phyloP scores from a whole-genome alignment of 2,888 invertebrate genomes.

The Drosophila incognita region DNA sequence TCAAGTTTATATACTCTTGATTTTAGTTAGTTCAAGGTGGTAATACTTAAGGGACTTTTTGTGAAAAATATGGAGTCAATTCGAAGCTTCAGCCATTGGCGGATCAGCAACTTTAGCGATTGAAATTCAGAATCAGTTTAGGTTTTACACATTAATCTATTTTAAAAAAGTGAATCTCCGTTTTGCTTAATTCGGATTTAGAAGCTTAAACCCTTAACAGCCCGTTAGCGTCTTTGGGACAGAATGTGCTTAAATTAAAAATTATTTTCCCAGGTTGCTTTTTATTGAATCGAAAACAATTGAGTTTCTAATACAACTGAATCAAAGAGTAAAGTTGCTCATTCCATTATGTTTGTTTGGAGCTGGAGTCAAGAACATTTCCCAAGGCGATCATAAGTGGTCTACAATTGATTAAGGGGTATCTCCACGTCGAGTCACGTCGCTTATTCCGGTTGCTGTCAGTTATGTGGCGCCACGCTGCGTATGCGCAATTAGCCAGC shows the following conservation, averaged over 20 bases:
- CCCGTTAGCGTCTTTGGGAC: neutral
- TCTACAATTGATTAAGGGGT: neutral
- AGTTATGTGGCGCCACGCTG: constrained; percentile 62
- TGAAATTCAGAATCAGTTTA: neutral
- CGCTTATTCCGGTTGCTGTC: neutral
- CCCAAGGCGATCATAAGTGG: too few relatives aligned
- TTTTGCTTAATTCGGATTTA: neutral
- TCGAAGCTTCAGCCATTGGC: too few relatives aligned
- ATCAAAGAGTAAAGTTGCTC: neutral
- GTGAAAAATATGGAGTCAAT: too few relatives aligned
- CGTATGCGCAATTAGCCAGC: constrained; percentile 73
- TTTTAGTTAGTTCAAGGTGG: neutral
- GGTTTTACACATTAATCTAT: too few relatives aligned
- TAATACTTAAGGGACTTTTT: neutral
- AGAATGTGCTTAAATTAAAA: neutral
- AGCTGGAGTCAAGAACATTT: neutral
- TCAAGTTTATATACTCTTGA: neutral
- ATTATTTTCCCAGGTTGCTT: neutral
- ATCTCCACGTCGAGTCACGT: neutral
- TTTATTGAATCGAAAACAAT: neutral
- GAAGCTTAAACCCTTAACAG: neutral
- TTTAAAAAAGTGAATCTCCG: neutral
- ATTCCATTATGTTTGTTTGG: neutral
- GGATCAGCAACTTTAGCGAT: too few relatives aligned
- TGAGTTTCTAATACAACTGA: neutral